Evolutionary conservation across 2,113 vertebrate species (phyloP).

Genomic region (Onychostruthus taczanowskii): DNA sequence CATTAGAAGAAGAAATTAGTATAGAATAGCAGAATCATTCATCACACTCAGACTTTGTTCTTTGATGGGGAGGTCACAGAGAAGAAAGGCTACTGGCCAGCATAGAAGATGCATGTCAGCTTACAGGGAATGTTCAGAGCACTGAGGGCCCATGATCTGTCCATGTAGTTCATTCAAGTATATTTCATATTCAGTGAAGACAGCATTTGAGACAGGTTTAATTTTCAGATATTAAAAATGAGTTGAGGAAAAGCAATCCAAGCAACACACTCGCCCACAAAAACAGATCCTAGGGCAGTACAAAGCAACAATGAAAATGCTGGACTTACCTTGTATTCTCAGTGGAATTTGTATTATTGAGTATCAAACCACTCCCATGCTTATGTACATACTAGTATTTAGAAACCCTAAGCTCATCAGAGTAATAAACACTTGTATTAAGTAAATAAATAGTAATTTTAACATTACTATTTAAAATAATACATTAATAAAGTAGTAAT

Average conservation of each 20-base stretch:
- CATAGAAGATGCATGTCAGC: background rate
- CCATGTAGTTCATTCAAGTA: background rate
- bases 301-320: background rate
- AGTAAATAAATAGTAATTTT: background rate
- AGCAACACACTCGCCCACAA: background rate
- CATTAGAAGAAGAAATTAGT: background rate
- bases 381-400: background rate
- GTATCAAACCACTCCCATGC: background rate
- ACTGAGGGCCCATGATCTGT: background rate
- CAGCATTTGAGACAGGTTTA: background rate
- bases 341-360: background rate
- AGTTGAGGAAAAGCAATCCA: background rate
- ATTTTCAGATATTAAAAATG: background rate
- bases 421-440: background rate
- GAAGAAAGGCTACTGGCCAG: background rate
- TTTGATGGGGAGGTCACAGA: background rate
- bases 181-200: background rate
- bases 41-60: background rate
- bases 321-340: background rate
- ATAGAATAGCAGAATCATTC: background rate
- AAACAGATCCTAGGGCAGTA: background rate
- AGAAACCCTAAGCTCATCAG: background rate
- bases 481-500: background rate
- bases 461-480: background rate
- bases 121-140: background rate